A percentile compares a stretch with the other conserved stretches of the same genome.
Evolutionary conservation across 2,797 vertebrate species (phyloP).

Genomic region (Orestias chungarensis): DNA sequence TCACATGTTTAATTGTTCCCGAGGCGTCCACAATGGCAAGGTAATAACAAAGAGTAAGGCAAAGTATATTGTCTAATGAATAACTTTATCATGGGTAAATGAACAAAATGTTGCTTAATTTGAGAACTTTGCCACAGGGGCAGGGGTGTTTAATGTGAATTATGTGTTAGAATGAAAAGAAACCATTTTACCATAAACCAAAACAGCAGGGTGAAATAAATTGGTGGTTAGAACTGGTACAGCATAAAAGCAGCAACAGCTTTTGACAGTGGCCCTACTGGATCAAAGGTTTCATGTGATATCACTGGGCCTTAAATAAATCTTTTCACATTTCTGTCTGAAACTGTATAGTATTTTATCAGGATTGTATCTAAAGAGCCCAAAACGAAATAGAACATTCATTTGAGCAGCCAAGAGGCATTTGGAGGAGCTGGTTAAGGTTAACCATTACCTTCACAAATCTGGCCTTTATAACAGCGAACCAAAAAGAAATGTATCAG

Average conservation of each 20-base stretch:
- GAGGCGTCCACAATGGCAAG: constrained; percentile 67
- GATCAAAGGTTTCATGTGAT: constrained; percentile 56
- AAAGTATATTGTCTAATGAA: constrained; percentile 74
- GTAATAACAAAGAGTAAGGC: constrained; percentile 73
- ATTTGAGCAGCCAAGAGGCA: neutral
- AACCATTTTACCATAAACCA: constrained; percentile 49
- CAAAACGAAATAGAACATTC: neutral
- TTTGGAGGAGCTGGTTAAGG: neutral
- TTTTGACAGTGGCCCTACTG: constrained; percentile 34
- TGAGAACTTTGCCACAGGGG: constrained; percentile 69
- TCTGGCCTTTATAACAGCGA: too few species aligned
- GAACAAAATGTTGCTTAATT: constrained; percentile 72
- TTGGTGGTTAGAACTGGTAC: constrained; percentile 38
- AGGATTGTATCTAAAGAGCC: neutral
- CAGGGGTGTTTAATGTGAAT: constrained; percentile 63
- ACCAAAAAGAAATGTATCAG: too few species aligned
- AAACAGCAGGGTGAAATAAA: constrained; percentile 40
- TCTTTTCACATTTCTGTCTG: neutral
- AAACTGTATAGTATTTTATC: neutral
- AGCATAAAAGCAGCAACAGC: constrained; percentile 19
- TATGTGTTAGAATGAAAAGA: constrained; percentile 50
- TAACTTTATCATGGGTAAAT: constrained; percentile 73
- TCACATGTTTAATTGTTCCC: constrained; percentile 80
- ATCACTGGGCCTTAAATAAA: constrained; percentile 39
- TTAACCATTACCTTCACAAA: too few species aligned